phyloP scores from a whole-genome alignment of 2,797 vertebrate genomes.

The Chromobotia macracanthus region DNA sequence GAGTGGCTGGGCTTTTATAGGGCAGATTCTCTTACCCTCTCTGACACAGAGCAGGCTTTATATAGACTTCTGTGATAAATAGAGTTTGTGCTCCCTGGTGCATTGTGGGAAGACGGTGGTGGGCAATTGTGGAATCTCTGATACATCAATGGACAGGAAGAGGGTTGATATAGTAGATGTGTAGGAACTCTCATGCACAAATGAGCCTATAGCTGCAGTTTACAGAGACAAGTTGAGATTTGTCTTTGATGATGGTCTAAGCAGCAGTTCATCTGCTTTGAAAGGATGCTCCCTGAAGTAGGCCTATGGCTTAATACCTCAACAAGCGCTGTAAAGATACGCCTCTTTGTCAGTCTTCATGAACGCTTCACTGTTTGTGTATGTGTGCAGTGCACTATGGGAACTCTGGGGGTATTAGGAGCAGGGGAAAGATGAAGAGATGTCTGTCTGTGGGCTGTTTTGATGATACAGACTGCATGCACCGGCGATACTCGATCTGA shows the following conservation, averaged over 20 bases:
- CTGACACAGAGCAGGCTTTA: slow-evolving; percentile 56
- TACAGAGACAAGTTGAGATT: slow-evolving; percentile 24
- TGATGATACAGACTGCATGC: slow-evolving; percentile 76
- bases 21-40: slow-evolving; percentile 57
- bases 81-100: slow-evolving; percentile 45
- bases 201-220: slow-evolving; percentile 42
- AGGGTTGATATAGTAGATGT: slow-evolving; percentile 32
- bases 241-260: slow-evolving; percentile 36
- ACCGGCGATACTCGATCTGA: slow-evolving; percentile 85
- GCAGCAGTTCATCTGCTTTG: slow-evolving; percentile 43
- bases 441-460: slow-evolving; percentile 78
- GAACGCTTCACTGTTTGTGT: slow-evolving; percentile 18
- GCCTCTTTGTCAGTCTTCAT: slow-evolving; percentile 46
- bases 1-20: slow-evolving; percentile 59
- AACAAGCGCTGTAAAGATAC: slow-evolving; percentile 36
- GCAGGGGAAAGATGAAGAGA: slow-evolving; percentile 71
- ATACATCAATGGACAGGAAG: slow-evolving; percentile 40
- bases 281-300: slow-evolving; percentile 35
- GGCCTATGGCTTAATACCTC: slow-evolving; percentile 46
- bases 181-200: slow-evolving; percentile 25
- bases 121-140: slow-evolving; percentile 45
- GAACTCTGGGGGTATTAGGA: slow-evolving; percentile 63
- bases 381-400: slow-evolving; percentile 44
- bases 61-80: slow-evolving; percentile 53
- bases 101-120: slow-evolving; percentile 48